Base-by-base conservation (phyloP, 1,140 invertebrate genomes). In the Acarapis woodi region DNA sequence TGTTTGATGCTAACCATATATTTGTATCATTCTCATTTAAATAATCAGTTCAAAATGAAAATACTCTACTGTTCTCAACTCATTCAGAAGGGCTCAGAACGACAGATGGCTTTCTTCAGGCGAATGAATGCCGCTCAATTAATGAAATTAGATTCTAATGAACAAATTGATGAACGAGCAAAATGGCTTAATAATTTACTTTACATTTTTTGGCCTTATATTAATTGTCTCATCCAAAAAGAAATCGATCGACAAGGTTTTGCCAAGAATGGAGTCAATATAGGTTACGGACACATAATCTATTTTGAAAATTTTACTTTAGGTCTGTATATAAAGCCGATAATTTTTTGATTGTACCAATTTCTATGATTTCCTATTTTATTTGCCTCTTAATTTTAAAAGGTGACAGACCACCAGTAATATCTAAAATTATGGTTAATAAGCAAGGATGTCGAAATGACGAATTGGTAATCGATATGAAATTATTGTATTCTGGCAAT, bases 381-480 rank as follows among this genome's bases (percentile, higher is more conserved):
- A 28, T 8, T 8, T 28, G n/a, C n/a, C n/a, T n/a, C n/a, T n/a
- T n/a, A n/a, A n/a, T n/a, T n/a, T n/a, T n/a, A n/a, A n/a, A n/a
- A n/a, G n/a, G 31, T 16, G 37, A 39, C 31, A 31, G 36, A 34
- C 16, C 37, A 21, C 37, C 37, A 8, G 28, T 21, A 19, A 37
- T 39, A 4, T 5, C 37, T 8, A 4, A 9, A 8, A 32, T 39
- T 20, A 6, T 3, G 4, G 28, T 39, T 3, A 19, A 20, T 14
- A 18, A 31, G 8, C 8, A 3, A 3, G 19, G 5, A 6, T 3
- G 16, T 3, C 31, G 37, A 18, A 18, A 35, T 8, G 37, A 39
- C 22, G 37, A 39, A 21, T n/a, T 39, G 15, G 5, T 21, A 5
- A 6, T 33, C 4, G 28, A 37, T 6, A 10, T 39, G n/a, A 39